phyloP scores from a whole-genome alignment of 1,140 invertebrate species.

The Hyles euphorbiae region DNA sequence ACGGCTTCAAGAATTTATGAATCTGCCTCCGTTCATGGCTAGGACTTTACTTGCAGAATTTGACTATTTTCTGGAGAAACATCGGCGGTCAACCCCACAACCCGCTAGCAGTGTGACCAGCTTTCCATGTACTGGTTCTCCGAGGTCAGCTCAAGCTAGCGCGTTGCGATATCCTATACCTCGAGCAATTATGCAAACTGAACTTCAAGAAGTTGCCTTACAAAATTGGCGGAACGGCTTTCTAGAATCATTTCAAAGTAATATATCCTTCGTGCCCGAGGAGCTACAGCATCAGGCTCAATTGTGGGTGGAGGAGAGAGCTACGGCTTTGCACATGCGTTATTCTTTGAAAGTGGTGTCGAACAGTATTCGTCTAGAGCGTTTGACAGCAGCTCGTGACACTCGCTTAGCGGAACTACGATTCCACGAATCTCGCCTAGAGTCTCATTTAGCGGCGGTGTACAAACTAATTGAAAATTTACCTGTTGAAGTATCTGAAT shows the following conservation, averaged over 20 bases:
- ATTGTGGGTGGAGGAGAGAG: constrained; percentile 44
- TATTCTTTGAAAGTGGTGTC: constrained; percentile 49
- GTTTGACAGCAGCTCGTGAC: constrained; percentile 38
- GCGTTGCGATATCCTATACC: constrained; percentile 26
- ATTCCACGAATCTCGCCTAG: constrained; percentile 40
- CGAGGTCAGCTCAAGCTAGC: constrained; percentile 6
- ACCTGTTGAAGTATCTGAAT: constrained; percentile 37
- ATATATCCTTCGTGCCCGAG: constrained; percentile 36
- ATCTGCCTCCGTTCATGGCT: constrained; percentile 30
- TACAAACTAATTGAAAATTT: constrained; percentile 36
- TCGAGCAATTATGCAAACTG: constrained; percentile 41
- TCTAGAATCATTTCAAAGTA: constrained; percentile 46
- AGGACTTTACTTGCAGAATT: constrained; percentile 46
- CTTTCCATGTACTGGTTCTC: constrained; percentile 1
- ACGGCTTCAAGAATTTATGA: constrained; percentile 47
- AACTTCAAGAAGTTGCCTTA: constrained; percentile 43
- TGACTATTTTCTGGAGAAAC: constrained; percentile 44
- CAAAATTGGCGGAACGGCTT: constrained; percentile 54
- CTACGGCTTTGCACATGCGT: constrained; percentile 37
- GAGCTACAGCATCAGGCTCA: constrained; percentile 36
- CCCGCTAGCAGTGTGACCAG: constrained; percentile 16
- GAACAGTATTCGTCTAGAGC: constrained; percentile 44
- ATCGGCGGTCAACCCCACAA: constrained; percentile 27
- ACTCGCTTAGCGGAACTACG: constrained; percentile 39
- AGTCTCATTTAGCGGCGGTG: constrained; percentile 50